These are phyloP conservation scores for Brienomyrus brachyistius DNA, from an alignment of 2,113 vertebrate species.

Conservation along the genomic window DNA sequence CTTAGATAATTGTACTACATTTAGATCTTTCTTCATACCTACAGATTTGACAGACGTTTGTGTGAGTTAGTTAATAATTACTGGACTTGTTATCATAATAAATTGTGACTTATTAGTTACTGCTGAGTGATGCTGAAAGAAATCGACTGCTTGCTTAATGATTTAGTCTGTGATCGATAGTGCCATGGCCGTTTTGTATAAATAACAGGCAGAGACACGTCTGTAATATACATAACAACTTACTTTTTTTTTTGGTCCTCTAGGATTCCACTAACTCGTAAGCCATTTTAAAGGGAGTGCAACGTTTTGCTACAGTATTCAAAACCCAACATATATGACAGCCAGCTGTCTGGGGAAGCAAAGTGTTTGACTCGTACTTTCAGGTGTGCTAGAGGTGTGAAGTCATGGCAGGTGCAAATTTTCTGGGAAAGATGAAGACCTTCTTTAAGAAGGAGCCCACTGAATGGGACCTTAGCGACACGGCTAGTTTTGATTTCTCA, in stretches of 20 bases:
- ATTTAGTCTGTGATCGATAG: not conserved
- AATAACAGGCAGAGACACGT: not conserved
- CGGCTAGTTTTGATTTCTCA: conserved; percentile 76
- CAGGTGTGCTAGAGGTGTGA: not conserved
- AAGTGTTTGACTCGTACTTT: not conserved
- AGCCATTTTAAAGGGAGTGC: not conserved
- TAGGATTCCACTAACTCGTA: not conserved
- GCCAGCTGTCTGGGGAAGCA: not conserved
- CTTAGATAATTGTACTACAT: not conserved
- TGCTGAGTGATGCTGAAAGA: not conserved
- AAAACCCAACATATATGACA: not conserved
- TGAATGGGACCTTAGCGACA: conserved; percentile 71
- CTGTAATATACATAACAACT: not conserved
- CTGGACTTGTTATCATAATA: not conserved
- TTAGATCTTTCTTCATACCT: not conserved
- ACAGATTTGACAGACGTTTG: not conserved
- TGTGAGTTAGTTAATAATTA: not conserved
- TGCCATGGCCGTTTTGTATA: not conserved
- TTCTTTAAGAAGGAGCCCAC: conserved; percentile 58
- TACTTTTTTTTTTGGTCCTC: not conserved
- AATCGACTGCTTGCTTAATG: not conserved
- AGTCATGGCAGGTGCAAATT: conserved; percentile 67
- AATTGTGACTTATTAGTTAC: not conserved
- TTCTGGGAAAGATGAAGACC: conserved; percentile 68
- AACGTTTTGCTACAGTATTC: not conserved